Percentiles rank a stretch among this genome's conserved stretches.
These are phyloP conservation scores for Limonius californicus DNA, from an alignment of 1,140 invertebrate species.

Conservation along the genomic window DNA sequence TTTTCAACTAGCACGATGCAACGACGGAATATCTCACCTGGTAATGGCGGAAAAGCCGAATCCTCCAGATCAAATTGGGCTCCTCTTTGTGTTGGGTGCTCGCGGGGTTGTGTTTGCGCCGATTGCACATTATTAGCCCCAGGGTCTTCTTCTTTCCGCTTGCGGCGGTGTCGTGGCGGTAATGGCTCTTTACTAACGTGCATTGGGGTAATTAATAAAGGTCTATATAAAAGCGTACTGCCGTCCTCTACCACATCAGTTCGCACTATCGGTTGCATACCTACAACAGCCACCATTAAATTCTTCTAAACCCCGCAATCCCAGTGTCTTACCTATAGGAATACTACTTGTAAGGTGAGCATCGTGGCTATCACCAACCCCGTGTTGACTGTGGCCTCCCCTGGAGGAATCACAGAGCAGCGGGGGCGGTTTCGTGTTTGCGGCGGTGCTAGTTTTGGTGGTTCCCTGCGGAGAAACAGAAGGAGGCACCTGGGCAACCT, in stretches of 20 bases:
- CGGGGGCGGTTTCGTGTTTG: neutral
- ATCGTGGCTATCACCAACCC: neutral
- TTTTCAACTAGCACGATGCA: too few species aligned
- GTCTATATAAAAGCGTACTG: slow-evolving; percentile 2
- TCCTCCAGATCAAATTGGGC: slow-evolving; percentile 77
- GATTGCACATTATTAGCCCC: neutral
- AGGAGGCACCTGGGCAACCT: slow-evolving; percentile 2
- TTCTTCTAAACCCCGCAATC: neutral
- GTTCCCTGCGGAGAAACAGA: neutral
- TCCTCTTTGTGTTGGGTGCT: slow-evolving; percentile 30
- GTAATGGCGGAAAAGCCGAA: slow-evolving; percentile 77
- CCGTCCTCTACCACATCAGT: slow-evolving; percentile 1
- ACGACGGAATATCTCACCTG: slow-evolving; percentile 48
- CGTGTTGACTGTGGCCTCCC: neutral
- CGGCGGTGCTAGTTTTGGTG: neutral
- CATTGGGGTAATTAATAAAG: neutral
- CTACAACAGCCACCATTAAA: slow-evolving; percentile 1
- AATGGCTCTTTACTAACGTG: slow-evolving; percentile 29
- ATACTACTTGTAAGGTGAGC: neutral
- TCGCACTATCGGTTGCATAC: slow-evolving; percentile 7
- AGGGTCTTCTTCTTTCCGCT: slow-evolving; percentile 49
- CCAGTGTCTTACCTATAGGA: neutral
- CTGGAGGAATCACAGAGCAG: neutral
- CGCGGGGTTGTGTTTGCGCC: neutral
- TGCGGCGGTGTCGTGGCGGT: slow-evolving; percentile 44